Evolutionary conservation across 2,113 vertebrate genomes (phyloP).

Genomic region (Macaca nemestrina): DNA sequence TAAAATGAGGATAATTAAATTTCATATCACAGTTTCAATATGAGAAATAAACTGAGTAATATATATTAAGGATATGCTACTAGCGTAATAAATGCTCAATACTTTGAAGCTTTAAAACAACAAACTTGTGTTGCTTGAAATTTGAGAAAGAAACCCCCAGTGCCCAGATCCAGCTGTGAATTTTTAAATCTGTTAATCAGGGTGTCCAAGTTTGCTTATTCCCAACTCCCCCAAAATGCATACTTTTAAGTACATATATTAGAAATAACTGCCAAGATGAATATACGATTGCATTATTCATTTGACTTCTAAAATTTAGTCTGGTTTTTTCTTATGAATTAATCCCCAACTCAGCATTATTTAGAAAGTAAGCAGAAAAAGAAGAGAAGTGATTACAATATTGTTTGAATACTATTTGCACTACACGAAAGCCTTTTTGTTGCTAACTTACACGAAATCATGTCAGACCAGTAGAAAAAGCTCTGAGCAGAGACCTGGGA

Average conservation of each 20-base stretch:
- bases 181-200: not conserved
- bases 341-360: not conserved
- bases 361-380: not conserved
- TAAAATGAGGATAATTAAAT: conserved; percentile 29
- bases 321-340: conserved; percentile 17
- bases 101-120: not conserved
- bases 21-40: not conserved
- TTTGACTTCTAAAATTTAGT: conserved; percentile 20
- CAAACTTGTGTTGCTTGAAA: not conserved
- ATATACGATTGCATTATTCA: not conserved
- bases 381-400: not conserved
- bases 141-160: not conserved
- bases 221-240: not conserved
- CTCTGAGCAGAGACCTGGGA: not conserved
- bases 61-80: not conserved
- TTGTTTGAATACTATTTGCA: not conserved
- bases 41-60: not conserved
- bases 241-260: not conserved
- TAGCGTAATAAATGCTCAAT: not conserved
- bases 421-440: not conserved
- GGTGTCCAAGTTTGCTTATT: not conserved
- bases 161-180: not conserved
- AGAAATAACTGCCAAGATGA: not conserved
- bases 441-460: not conserved
- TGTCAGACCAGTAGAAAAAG: not conserved